These are phyloP conservation scores for Pitangus sulphuratus DNA, from an alignment of 2,797 vertebrate species.

Conservation along the genomic window DNA sequence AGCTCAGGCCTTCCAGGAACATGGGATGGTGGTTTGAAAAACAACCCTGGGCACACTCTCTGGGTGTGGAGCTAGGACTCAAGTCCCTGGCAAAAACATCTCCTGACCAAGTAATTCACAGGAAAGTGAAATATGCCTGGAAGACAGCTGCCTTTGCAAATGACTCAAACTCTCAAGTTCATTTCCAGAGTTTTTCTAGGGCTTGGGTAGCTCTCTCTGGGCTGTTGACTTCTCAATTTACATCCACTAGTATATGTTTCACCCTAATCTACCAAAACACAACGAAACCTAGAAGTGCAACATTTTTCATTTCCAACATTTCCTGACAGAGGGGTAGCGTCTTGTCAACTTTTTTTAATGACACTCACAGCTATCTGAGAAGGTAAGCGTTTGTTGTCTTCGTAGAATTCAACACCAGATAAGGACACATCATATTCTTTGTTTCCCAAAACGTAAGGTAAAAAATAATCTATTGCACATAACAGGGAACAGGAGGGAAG, in stretches of 20 bases:
- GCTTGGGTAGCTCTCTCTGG: not conserved
- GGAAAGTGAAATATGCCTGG: not conserved
- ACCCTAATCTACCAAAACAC: not conserved
- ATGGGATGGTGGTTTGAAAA: not conserved
- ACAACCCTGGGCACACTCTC: fast-evolving
- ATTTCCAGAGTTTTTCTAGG: not conserved
- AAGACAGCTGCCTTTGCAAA: not conserved
- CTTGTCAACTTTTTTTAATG: not conserved
- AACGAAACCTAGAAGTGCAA: not conserved
- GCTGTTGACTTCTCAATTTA: not conserved
- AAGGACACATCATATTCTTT: not conserved
- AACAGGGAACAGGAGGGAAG: not conserved
- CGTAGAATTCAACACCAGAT: not conserved
- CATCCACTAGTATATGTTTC: not conserved
- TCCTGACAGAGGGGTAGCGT: not conserved
- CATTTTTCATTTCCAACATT: not conserved
- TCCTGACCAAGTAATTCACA: not conserved
- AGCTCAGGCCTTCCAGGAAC: not conserved
- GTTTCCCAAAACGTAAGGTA: not conserved
- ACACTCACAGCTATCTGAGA: not conserved
- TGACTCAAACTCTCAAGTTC: not conserved
- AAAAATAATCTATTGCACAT: not conserved
- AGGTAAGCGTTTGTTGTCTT: not conserved
- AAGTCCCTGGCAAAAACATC: not conserved
- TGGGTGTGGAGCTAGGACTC: not conserved